These are phyloP conservation scores for Geophilus truncorum DNA, from an alignment of 2,888 invertebrate genomes.

Conservation along the genomic window DNA sequence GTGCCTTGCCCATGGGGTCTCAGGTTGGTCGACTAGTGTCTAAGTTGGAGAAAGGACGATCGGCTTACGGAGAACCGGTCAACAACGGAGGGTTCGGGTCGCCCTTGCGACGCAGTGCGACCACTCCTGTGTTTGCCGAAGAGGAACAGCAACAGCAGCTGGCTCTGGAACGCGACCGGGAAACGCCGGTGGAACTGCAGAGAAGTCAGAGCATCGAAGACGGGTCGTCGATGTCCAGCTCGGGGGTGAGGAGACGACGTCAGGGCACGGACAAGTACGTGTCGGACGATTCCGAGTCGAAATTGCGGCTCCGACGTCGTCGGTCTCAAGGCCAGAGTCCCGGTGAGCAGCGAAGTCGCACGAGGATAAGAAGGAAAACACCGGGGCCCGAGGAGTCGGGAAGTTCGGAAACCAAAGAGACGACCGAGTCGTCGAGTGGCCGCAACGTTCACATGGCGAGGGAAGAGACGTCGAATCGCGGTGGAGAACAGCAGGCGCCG, in stretches of 20 bases:
- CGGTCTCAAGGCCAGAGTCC: constrained; percentile 35
- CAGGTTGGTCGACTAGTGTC: constrained; percentile 5
- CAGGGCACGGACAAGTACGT: constrained; percentile 77
- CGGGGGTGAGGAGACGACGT: constrained; percentile 64
- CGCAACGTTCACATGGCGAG: constrained; percentile 21
- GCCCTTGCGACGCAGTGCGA: constrained; percentile 34
- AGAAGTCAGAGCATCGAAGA: constrained; percentile 40
- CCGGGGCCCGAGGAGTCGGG: constrained; percentile 38
- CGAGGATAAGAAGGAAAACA: constrained; percentile 33
- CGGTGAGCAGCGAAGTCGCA: constrained; percentile 34
- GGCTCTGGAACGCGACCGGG: constrained; percentile 33
- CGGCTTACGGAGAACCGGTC: not conserved
- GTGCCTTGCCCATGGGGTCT: constrained; percentile 10
- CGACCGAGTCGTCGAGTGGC: constrained; percentile 34
- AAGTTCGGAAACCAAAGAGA: constrained; percentile 35
- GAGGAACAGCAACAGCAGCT: constrained; percentile 28
- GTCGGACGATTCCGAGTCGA: constrained; percentile 74
- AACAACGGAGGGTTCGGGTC: constrained; percentile 6
- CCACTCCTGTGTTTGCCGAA: constrained; percentile 35
- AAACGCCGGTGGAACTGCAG: constrained; percentile 30
- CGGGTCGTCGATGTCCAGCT: constrained; percentile 48
- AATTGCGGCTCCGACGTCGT: constrained; percentile 71
- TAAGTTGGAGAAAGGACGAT: not conserved
- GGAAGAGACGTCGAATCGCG: not conserved
- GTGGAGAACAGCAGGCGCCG: not conserved